phyloP scores from a whole-genome alignment of 1,140 invertebrate genomes.

The Microplitis demolitor region DNA sequence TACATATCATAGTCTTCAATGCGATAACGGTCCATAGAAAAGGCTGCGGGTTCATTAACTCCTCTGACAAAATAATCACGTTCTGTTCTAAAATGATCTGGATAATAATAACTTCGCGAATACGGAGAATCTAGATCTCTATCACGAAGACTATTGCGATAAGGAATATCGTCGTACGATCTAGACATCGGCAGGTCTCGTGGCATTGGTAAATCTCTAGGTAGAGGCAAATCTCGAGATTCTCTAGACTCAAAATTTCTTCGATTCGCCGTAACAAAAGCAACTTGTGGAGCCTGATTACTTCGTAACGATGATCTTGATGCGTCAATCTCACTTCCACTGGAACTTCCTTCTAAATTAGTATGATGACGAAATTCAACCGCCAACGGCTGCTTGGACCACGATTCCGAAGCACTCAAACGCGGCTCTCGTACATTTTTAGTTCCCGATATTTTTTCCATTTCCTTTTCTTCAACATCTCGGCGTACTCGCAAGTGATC shows the following conservation, averaged over 20 bases:
- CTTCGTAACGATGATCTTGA: constrained; percentile 16
- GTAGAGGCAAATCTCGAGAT: constrained; percentile 35
- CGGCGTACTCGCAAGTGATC: constrained; percentile 40
- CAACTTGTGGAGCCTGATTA: constrained; percentile 42
- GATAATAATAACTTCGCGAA: constrained; percentile 42
- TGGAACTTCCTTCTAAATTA: constrained; percentile 35
- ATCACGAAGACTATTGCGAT: constrained; percentile 33
- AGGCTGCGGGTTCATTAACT: constrained; percentile 31
- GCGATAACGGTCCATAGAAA: constrained; percentile 48
- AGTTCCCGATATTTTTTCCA: constrained; percentile 46
- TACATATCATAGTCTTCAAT: constrained; percentile 47
- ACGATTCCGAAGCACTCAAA: constrained; percentile 42
- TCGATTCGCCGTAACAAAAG: constrained; percentile 51
- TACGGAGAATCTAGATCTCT: constrained; percentile 46
- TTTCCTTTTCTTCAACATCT: constrained; percentile 39
- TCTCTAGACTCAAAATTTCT: constrained; percentile 43
- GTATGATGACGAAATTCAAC: constrained; percentile 47
- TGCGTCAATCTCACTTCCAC: constrained; percentile 11
- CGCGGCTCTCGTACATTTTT: constrained; percentile 46
- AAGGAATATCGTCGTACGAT: constrained; percentile 46
- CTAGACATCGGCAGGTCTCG: constrained; percentile 40
- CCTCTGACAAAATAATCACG: constrained; percentile 41
- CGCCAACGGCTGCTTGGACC: constrained; percentile 51
- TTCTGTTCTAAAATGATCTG: constrained; percentile 46
- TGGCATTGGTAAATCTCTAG: constrained; percentile 11